Conservation (phyloP, 64 coral and sea anemone species). For the Orbicella faveolata region DNA sequence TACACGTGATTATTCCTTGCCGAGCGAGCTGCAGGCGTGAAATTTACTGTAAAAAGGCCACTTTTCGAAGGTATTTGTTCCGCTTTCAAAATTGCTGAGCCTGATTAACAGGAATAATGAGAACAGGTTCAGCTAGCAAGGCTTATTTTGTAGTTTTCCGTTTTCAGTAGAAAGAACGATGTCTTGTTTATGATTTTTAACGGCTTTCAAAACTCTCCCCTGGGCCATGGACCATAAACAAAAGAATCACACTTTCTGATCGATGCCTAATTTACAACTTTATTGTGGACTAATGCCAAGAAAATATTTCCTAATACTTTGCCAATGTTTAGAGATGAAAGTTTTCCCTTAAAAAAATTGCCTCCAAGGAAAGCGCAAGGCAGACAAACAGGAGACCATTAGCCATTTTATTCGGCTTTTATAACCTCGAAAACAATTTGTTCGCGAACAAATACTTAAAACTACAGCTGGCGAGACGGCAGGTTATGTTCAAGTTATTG, state of each 20-base stretch:
- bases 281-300: not conserved
- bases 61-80: constrained; percentile 22
- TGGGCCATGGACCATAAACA: not conserved
- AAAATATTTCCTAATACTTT: constrained; percentile 1
- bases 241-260: not conserved
- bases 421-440: not conserved
- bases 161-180: not conserved
- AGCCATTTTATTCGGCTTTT: not conserved
- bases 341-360: not conserved
- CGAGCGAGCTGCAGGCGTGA: not conserved
- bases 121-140: constrained; percentile 6
- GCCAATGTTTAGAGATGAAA: not conserved
- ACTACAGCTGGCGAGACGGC: constrained; percentile 10
- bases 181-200: constrained; percentile 26
- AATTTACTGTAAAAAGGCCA: not conserved
- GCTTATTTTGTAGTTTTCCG: not conserved
- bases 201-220: not conserved
- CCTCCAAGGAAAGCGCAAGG: not conserved
- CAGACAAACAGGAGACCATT: not conserved
- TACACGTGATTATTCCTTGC: constrained; percentile 4
- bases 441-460: not conserved
- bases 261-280: not conserved
- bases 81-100: constrained; percentile 20
- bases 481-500: not conserved
- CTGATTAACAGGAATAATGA: constrained; percentile 6